Evolutionary conservation across 2,888 invertebrate genomes (phyloP), one percentile per base, ranked within the genome.

Genomic region (Rhingia campestris): DNA sequence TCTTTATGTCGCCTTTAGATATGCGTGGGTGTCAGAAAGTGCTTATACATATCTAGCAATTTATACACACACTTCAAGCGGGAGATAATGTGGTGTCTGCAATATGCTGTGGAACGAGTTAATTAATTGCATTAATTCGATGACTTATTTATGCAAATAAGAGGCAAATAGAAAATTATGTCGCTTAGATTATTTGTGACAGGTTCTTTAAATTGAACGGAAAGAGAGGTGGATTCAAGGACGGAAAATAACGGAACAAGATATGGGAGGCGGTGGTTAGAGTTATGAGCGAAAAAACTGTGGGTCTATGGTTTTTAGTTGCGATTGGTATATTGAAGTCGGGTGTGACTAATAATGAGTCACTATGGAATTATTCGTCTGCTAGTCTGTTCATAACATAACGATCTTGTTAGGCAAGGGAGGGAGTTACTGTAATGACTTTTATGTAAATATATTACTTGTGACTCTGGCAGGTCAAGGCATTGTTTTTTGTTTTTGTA

Each of bases 111-210:
- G 35, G 41, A 72, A 72, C 81, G 72, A 54, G 76, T 81, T 81
- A 76, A 81, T 76, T 76, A 81, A 81, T 81, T 81, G 81, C 72
- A 76, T 81, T 76, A 76, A 81, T 81, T 76, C 61, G 41, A 81
- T 81, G 75, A n/a, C 64, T 75, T 81, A 70, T 75, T 72, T 76
- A 81, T 76, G 76, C 76, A 81, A 76, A 76, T 72, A 47, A 66
- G 66, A 47, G 81, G 61, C 53, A 2, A 61, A 81, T 81, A 63
- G 81, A 73, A 73, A 81, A 76, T 73, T 77, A 67, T 67, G 61
- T 43, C 61, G 66, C 35, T 76, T 76, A 61, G 72, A 76, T 77
- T 67, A 37, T 9, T 43, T 77, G 67, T 81, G 81, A 81, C 76
- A 81, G 72, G 81, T 77, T 76, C 43, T 73, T 54, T 43, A 45